Evolutionary conservation across 53 echinoderm and acorn worm species (phyloP).

Genomic region (Holothuria scabra): DNA sequence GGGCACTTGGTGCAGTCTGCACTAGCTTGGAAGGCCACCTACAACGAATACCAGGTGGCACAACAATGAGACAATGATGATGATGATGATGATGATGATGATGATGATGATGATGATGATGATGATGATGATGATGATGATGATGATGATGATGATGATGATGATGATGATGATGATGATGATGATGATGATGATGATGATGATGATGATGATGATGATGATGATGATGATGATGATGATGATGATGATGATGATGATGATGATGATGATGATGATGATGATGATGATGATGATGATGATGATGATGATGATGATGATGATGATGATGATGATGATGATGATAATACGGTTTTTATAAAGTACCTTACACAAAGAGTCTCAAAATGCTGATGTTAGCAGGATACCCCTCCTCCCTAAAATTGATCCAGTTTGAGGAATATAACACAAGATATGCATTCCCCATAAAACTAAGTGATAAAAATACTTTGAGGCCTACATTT

Average conservation of each 20-base stretch:
- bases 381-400: too few species aligned
- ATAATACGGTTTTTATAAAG: too few species aligned
- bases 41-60: too few species aligned
- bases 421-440: too few species aligned
- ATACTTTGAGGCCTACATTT: too few species aligned
- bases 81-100: not conserved
- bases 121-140: slow-evolving; percentile 1
- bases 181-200: slow-evolving; percentile 54
- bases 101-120: slow-evolving; percentile 30
- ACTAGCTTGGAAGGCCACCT: too few species aligned
- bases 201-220: slow-evolving; percentile 55
- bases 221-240: slow-evolving; percentile 51
- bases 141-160: slow-evolving; percentile 9
- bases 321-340: slow-evolving; percentile 1
- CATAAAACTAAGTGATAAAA: too few species aligned
- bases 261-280: slow-evolving; percentile 21
- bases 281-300: not conserved
- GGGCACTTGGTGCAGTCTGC: too few species aligned
- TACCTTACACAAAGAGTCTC: too few species aligned
- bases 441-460: too few species aligned
- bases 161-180: slow-evolving; percentile 48
- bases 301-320: not conserved
- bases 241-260: slow-evolving; percentile 48
- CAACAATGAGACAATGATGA: too few species aligned
- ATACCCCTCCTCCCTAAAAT: too few species aligned